These are phyloP conservation scores for Tenthredo scrophulariae DNA, from an alignment of 2,888 invertebrate genomes.

Conservation along the genomic window DNA sequence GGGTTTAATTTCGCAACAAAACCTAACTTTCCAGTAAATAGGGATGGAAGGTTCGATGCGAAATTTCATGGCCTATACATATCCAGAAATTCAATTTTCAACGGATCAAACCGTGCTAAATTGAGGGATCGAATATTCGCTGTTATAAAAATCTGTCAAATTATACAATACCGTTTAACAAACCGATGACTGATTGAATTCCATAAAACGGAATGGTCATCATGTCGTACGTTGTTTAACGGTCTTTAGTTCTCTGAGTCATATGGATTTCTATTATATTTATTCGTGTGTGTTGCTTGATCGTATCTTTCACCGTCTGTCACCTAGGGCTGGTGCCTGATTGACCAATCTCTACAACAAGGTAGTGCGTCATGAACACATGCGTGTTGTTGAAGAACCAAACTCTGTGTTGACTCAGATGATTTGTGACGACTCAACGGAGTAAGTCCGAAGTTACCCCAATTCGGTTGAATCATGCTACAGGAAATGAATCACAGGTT, in stretches of 20 bases:
- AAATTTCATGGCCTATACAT: neutral
- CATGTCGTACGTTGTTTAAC: neutral
- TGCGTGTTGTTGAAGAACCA: neutral
- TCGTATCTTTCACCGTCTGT: conserved; percentile 8
- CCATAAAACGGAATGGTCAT: neutral
- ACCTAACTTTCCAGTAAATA: neutral
- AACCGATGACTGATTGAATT: neutral
- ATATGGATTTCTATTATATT: neutral
- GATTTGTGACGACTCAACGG: neutral
- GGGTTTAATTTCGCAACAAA: neutral
- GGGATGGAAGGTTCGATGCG: neutral
- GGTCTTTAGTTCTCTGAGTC: neutral
- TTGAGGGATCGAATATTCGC: neutral
- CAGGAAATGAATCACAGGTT: neutral
- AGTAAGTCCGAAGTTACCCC: neutral
- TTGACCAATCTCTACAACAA: neutral
- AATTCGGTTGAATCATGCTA: neutral
- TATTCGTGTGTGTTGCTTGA: neutral
- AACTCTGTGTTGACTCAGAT: neutral
- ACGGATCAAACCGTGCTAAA: neutral
- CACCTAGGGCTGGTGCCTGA: neutral
- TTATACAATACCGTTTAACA: neutral
- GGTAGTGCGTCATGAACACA: neutral
- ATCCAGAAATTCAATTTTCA: neutral
- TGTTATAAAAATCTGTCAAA: neutral